These are phyloP conservation scores for Pelecanoides urinatrix DNA, from an alignment of 2,113 vertebrate genomes.

Conservation along the genomic window DNA sequence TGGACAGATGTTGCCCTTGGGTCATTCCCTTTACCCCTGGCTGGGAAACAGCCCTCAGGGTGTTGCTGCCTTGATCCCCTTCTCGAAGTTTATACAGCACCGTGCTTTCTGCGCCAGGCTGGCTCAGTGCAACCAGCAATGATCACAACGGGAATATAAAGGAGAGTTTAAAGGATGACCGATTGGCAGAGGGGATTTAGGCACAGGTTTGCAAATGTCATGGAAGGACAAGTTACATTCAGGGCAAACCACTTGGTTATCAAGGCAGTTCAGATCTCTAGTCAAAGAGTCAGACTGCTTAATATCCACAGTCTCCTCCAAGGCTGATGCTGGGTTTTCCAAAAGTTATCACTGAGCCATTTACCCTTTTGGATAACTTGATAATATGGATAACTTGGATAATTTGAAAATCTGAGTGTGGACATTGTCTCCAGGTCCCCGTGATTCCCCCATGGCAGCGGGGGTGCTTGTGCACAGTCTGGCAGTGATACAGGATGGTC, in stretches of 20 bases:
- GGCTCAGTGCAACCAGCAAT: neutral
- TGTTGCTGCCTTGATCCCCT: neutral
- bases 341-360: neutral
- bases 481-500: fast-evolving
- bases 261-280: neutral
- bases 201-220: neutral
- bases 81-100: neutral
- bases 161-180: neutral
- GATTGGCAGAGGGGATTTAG: neutral
- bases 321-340: neutral
- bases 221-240: neutral
- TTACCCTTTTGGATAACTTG: neutral
- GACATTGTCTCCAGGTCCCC: neutral
- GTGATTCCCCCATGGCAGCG: neutral
- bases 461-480: no score
- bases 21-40: neutral
- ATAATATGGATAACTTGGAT: neutral
- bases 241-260: neutral
- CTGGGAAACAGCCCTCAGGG: neutral
- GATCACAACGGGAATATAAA: neutral
- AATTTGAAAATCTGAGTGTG: neutral
- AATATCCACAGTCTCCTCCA: neutral
- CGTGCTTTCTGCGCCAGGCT: fast-evolving
- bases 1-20: neutral
- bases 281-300: neutral